phyloP scores from a whole-genome alignment of 1,140 invertebrate species.

The Leptinotarsa defecta region DNA sequence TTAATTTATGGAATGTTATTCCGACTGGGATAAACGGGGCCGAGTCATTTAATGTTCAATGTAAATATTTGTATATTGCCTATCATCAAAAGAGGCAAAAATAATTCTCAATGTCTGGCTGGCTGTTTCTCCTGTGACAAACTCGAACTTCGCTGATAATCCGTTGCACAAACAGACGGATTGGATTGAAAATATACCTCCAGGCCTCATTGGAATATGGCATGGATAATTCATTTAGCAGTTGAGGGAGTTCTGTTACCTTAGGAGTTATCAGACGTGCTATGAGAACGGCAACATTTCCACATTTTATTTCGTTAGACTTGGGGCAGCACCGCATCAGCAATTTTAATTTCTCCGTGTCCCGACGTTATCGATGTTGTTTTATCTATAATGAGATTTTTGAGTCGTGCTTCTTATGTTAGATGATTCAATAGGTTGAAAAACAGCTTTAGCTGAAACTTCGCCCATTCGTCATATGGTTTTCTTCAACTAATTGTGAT shows the following conservation, averaged over 20 bases:
- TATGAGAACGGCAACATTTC: neutral
- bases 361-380: no score
- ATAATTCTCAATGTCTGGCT: conserved; percentile 22
- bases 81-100: conserved; percentile 23
- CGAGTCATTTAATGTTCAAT: conserved; percentile 45
- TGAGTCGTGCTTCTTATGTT: no score
- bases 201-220: conserved; percentile 16
- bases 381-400: no score
- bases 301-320: neutral
- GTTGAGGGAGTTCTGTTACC: neutral
- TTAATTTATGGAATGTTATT: conserved; percentile 56
- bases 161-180: conserved; percentile 19
- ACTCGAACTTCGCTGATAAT: conserved; percentile 19
- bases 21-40: conserved; percentile 45
- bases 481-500: no score
- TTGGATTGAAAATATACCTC: conserved; percentile 16
- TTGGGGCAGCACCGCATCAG: neutral
- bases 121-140: conserved; percentile 11
- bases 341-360: no score
- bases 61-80: conserved; percentile 52
- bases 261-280: neutral
- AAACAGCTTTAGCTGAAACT: no score
- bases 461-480: no score
- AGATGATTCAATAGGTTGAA: no score
- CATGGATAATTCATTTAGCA: conserved; percentile 15